A percentile compares a stretch with the other conserved stretches of the same genome.
Evolutionary conservation across 1,140 invertebrate genomes (phyloP).

Genomic region (Rhyzopertha dominica): DNA sequence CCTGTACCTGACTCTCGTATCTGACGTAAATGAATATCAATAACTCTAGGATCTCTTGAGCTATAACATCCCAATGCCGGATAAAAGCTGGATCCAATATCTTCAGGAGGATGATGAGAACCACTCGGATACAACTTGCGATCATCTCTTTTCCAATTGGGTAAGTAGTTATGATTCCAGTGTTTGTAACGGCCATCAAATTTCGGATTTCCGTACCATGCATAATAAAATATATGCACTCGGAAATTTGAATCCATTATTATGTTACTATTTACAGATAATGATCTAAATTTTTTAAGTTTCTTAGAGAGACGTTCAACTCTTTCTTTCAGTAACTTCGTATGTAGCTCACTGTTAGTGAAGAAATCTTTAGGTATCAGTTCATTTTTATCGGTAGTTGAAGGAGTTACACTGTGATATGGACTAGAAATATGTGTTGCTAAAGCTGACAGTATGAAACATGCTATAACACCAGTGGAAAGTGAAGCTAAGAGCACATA

Average conservation of each 20-base stretch:
- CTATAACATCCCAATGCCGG: slow-evolving; percentile 50
- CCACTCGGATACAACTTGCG: slow-evolving; percentile 46
- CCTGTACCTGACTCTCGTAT: slow-evolving; percentile 46
- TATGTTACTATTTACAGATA: slow-evolving; percentile 27
- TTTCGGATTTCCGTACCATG: slow-evolving; percentile 48
- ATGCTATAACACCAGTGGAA: too few relatives aligned
- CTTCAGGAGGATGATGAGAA: slow-evolving; percentile 45
- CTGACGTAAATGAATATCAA: slow-evolving; percentile 45
- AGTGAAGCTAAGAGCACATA: too few relatives aligned
- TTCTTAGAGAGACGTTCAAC: slow-evolving; percentile 14
- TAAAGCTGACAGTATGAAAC: too few relatives aligned
- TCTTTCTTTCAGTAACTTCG: slow-evolving; percentile 16
- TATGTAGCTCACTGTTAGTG: too few relatives aligned
- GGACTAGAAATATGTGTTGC: too few relatives aligned
- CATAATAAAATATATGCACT: slow-evolving; percentile 51
- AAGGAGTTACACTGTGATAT: too few relatives aligned
- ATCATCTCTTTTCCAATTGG: slow-evolving; percentile 49
- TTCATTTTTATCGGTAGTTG: too few relatives aligned
- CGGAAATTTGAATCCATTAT: slow-evolving; percentile 45
- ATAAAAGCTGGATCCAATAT: slow-evolving; percentile 50
- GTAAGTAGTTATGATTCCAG: slow-evolving; percentile 49
- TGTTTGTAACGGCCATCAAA: slow-evolving; percentile 47
- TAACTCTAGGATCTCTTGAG: slow-evolving; percentile 46
- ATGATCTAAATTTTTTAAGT: slow-evolving; percentile 14
- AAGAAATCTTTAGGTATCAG: too few relatives aligned